Conservation (phyloP, 2,113 vertebrate genomes). For the Trichomycterus rosablanca region DNA sequence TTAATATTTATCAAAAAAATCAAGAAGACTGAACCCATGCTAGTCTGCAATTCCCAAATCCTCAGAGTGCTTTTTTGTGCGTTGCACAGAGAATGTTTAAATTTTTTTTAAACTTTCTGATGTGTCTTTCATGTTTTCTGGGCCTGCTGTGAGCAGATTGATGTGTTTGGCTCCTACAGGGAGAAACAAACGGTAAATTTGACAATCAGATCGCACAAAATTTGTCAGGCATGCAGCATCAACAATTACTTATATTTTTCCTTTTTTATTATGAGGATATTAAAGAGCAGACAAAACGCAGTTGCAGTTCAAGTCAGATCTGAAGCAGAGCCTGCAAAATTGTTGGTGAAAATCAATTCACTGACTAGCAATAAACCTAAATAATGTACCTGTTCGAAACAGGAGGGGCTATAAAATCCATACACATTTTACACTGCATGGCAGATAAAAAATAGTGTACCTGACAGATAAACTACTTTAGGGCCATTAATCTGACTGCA, state of each 20-base stretch:
- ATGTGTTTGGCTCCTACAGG: slow-evolving; percentile 18
- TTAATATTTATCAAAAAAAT: slow-evolving; percentile 36
- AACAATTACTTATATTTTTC: no score
- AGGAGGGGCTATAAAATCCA: background rate
- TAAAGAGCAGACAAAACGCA: background rate
- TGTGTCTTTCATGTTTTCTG: slow-evolving; percentile 22
- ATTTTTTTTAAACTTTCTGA: slow-evolving; percentile 7
- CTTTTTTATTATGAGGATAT: slow-evolving; percentile 2
- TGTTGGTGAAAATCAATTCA: slow-evolving; percentile 6
- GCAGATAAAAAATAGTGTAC: background rate
- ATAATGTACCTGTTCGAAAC: slow-evolving; percentile 12
- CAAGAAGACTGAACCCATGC: slow-evolving; percentile 23
- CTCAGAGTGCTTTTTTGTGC: slow-evolving; percentile 23
- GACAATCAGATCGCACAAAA: slow-evolving; percentile 7
- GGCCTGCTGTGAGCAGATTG: slow-evolving; percentile 29
- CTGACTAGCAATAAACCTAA: background rate
- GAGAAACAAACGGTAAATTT: slow-evolving; percentile 26
- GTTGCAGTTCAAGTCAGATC: no score
- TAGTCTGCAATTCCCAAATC: slow-evolving; percentile 21
- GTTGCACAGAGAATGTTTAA: slow-evolving; percentile 16
- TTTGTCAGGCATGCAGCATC: background rate
- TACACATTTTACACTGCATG: background rate
- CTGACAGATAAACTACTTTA: slow-evolving; percentile 14
- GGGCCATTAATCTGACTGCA: no score
- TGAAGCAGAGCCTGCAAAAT: background rate